phyloP scores from a whole-genome alignment of 2,888 invertebrate species.

The Calliopum simillimum region DNA sequence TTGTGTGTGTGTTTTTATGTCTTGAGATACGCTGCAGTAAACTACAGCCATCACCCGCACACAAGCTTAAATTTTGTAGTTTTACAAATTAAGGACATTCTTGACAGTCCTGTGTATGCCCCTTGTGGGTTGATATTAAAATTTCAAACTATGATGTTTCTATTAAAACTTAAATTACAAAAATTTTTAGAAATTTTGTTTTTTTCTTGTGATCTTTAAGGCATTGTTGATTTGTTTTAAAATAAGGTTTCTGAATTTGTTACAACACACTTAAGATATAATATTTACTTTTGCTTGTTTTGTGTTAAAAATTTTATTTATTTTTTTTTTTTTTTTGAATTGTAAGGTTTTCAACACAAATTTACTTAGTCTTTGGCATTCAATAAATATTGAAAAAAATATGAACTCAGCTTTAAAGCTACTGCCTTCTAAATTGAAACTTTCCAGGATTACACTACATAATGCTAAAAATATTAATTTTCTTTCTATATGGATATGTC shows the following conservation, averaged over 20 bases:
- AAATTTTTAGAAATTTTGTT: background rate
- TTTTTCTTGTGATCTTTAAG: background rate
- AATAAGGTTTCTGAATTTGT: background rate
- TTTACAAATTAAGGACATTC: constrained; percentile 6
- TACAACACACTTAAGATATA: background rate
- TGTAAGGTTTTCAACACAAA: too few relatives aligned
- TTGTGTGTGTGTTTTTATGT: too few relatives aligned
- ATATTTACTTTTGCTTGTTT: background rate
- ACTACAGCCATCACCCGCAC: background rate
- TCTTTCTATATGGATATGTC: too few relatives aligned
- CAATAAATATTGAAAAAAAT: too few relatives aligned
- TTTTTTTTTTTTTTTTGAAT: too few relatives aligned
- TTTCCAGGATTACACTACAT: too few relatives aligned
- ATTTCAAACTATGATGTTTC: background rate
- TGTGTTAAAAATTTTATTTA: background rate
- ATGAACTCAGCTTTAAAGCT: too few relatives aligned
- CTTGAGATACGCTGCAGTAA: too few relatives aligned
- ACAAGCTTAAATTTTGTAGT: background rate
- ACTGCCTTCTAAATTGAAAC: too few relatives aligned
- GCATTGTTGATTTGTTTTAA: background rate
- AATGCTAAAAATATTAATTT: too few relatives aligned
- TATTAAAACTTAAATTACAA: too few relatives aligned
- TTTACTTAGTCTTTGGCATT: too few relatives aligned
- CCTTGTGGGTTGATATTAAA: background rate
- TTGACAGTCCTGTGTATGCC: background rate